Evolutionary conservation across 2,113 vertebrate species (phyloP), one percentile per base, ranked within the genome.

Genomic region (Scalopus aquaticus): DNA sequence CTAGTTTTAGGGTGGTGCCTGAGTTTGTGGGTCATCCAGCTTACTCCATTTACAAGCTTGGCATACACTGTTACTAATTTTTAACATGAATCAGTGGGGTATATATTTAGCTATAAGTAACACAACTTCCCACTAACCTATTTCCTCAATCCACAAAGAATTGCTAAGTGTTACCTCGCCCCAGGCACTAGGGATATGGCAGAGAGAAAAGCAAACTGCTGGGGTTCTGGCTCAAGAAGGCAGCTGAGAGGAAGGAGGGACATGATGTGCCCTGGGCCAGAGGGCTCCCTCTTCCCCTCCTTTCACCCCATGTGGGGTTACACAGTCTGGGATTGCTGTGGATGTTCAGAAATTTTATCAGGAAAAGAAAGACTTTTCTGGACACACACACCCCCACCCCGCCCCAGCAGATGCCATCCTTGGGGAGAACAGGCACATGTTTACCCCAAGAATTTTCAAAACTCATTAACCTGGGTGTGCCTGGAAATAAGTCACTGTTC

Each of bases 91-190:
- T 37, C 10, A 9, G 10, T 87, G 35, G 86, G 46, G 69, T 44
- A n/a, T 49, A 10, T 19, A 32, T 42, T 88, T 54, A 51, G 44
- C 39, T 80, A 44, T 28, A 69, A 76, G 49, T 11, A 54, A 73
- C 9, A 56, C n/a, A 67, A 30, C 54, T 22, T 44, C 39, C 78
- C 7, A 20, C 6, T 24, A 13, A 56, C 3, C 70, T 19, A 2
- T 49, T 69, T 65, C 85, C 49, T 69, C 44, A 28, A 5, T 39
- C 65, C 32, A n/a, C 37, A 37, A 35, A 35, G 32, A 65, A 51
- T 39, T 39, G 5, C 17, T 28, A 70, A 28, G 28, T 12, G 39
- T n/a, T 42, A 39, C 49, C 17, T 2, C 1, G 0, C 11, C 16
- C 17, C 54, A 6, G 44, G 51, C 20, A 2, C 67, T 49, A 22